phyloP scores from a whole-genome alignment of 1,140 invertebrate genomes.

The Drosophila repletoides region DNA sequence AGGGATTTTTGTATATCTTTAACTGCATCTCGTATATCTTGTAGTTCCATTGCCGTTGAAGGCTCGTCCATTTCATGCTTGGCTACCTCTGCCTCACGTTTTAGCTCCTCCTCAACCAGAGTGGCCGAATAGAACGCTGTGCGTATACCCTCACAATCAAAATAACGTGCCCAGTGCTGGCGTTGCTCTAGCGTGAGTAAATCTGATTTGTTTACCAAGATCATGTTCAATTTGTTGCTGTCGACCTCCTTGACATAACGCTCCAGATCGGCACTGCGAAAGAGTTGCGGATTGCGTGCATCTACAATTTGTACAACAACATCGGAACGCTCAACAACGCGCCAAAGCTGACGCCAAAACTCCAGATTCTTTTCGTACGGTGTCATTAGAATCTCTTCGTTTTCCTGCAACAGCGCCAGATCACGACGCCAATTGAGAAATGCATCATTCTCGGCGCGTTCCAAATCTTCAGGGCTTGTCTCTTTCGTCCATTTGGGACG shows the following conservation, averaged over 20 bases:
- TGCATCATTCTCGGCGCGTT: constrained; percentile 88
- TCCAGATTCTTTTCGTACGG: constrained; percentile 99
- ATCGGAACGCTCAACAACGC: constrained; percentile 98
- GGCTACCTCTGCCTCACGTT: constrained; percentile 78
- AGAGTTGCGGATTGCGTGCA: constrained; percentile 97
- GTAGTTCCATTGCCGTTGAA: constrained; percentile 48
- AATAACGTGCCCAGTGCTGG: constrained; percentile 94
- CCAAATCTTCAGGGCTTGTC: constrained; percentile 90
- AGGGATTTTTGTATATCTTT: constrained; percentile 83
- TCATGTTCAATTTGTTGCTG: constrained; percentile 89
- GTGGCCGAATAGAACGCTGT: constrained; percentile 94
- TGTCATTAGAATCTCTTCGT: constrained; percentile 92
- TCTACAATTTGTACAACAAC: constrained; percentile 98
- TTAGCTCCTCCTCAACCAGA: constrained; percentile 84
- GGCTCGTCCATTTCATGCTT: constrained; percentile 50
- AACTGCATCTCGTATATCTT: constrained; percentile 78
- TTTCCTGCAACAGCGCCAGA: constrained; percentile 91
- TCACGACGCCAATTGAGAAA: constrained; percentile 95
- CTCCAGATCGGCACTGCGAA: constrained; percentile 97
- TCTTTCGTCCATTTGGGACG: constrained; percentile 91
- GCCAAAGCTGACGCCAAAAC: constrained; percentile 99
- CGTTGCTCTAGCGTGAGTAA: constrained; percentile 92
- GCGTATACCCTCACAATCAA: constrained; percentile 86
- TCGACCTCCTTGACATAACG: constrained; percentile 94
- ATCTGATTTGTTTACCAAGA: constrained; percentile 99